These are phyloP conservation scores for Eulemur albifrons DNA, from an alignment of 2,797 vertebrate species.

Conservation along the genomic window DNA sequence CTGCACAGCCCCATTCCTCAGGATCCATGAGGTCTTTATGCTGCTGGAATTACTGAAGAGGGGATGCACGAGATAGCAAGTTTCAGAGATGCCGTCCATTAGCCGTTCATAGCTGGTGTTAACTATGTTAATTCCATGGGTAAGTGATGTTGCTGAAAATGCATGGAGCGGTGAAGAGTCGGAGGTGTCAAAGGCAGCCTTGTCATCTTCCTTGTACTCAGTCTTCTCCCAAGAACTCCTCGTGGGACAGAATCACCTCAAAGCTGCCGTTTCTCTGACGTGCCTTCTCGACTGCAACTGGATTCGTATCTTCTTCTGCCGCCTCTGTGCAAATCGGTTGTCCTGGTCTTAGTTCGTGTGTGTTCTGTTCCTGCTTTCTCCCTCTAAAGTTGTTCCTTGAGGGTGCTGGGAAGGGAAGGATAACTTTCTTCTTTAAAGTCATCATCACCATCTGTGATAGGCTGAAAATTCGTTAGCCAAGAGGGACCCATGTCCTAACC, in stretches of 20 bases:
- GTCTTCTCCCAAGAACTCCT: neutral
- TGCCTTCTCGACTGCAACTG: neutral
- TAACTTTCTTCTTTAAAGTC: neutral
- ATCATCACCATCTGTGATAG: neutral
- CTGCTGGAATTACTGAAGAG: neutral
- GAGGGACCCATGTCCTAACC: neutral
- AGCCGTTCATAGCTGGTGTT: neutral
- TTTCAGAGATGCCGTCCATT: neutral
- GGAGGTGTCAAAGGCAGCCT: neutral
- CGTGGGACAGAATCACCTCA: neutral
- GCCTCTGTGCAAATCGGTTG: neutral
- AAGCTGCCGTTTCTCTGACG: neutral
- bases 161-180: neutral
- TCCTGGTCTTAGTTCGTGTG: neutral
- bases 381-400: neutral
- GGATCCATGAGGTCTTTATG: neutral
- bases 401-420: neutral
- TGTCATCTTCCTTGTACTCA: neutral
- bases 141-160: neutral
- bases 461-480: neutral
- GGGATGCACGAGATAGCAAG: neutral
- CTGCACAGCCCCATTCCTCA: neutral
- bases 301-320: neutral
- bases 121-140: neutral
- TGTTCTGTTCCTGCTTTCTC: neutral